Percentiles rank a stretch among this genome's conserved stretches.
Conservation (phyloP, 2,797 vertebrate species). For the Enteromius treurensis region DNA sequence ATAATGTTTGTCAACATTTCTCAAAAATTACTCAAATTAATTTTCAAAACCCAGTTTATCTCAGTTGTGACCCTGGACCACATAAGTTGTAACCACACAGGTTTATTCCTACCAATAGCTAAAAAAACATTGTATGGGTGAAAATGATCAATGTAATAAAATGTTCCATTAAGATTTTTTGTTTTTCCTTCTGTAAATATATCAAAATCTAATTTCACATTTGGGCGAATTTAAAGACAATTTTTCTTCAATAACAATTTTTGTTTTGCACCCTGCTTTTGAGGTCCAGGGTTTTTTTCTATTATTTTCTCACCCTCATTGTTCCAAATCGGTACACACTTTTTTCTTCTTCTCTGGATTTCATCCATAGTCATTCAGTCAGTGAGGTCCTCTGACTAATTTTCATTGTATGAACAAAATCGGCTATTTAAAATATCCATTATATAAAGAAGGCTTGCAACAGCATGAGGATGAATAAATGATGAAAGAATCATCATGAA, state of each 20-base stretch:
- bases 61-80: neutral
- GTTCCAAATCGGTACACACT: neutral
- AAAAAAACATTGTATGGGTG: too few relatives aligned
- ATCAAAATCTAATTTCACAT: too few relatives aligned
- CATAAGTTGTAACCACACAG: too few relatives aligned
- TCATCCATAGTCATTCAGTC: neutral
- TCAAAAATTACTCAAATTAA: neutral
- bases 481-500: neutral
- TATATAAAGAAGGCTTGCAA: neutral
- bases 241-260: too few relatives aligned
- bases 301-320: neutral
- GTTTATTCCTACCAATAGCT: too few relatives aligned
- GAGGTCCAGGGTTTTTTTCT: too few relatives aligned
- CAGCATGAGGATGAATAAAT: neutral
- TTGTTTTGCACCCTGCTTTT: too few relatives aligned
- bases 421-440: neutral
- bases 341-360: neutral
- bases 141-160: too few relatives aligned
- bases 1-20: neutral
- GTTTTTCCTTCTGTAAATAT: too few relatives aligned
- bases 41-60: too few relatives aligned
- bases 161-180: too few relatives aligned
- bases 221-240: too few relatives aligned
- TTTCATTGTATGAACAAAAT: neutral
- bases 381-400: neutral